Conservation (phyloP, 2,113 vertebrate species). For the Xiphophorus couchianus region DNA sequence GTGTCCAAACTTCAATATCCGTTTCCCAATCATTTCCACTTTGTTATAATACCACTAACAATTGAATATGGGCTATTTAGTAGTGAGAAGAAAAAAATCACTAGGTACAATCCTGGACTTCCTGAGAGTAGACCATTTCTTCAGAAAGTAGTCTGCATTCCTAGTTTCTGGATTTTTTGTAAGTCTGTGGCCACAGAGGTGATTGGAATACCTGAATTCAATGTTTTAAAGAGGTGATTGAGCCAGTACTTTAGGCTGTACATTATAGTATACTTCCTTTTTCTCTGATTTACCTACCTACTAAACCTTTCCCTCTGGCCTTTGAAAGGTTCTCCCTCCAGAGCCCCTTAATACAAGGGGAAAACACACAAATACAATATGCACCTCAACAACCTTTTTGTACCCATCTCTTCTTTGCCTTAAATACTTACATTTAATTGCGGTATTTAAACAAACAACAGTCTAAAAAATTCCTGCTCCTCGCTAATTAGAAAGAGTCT, state of each 20-base stretch:
- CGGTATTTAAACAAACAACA: slow-evolving; percentile 10
- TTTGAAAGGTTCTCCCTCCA: not conserved
- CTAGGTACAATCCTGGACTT: too few species aligned
- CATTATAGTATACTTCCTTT: not conserved
- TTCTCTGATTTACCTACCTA: not conserved
- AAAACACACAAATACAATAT: not conserved
- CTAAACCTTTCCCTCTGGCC: not conserved
- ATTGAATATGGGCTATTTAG: too few species aligned
- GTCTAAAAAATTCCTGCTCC: slow-evolving; percentile 33
- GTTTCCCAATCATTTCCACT: too few species aligned
- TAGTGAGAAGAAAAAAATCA: too few species aligned
- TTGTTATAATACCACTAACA: too few species aligned
- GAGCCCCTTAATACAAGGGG: not conserved
- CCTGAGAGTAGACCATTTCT: too few species aligned
- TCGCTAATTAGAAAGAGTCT: slow-evolving; percentile 61
- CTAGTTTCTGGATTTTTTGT: too few species aligned
- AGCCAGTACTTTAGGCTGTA: not conserved
- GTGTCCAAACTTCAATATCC: too few species aligned
- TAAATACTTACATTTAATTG: not conserved
- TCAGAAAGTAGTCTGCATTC: too few species aligned
- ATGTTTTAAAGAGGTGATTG: not conserved
- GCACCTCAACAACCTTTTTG: not conserved
- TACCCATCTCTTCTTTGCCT: not conserved
- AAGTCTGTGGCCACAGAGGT: too few species aligned
- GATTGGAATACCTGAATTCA: too few species aligned